Percentiles rank a stretch among this genome's conserved stretches.
Conservation (phyloP, 2,888 invertebrate species). For the Dusona sp. region DNA sequence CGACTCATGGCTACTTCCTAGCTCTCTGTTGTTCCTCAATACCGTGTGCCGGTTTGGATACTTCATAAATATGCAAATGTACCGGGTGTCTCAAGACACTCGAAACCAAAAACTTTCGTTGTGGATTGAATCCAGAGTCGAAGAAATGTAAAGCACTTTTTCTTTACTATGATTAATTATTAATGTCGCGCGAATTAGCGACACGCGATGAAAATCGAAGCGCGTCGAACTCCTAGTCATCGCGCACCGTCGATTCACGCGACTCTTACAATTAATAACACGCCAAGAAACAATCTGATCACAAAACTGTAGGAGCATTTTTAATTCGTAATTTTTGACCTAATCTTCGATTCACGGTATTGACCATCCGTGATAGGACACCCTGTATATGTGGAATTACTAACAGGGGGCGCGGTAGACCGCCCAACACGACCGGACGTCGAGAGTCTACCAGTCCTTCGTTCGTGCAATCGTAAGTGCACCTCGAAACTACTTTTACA, state of each 20-base stretch:
- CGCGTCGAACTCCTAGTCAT: not conserved
- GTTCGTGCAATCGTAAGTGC: slow-evolving; percentile 36
- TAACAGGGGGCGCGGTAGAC: slow-evolving; percentile 45
- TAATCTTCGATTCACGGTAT: not conserved
- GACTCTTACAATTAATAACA: not conserved
- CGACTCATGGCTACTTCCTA: slow-evolving; percentile 51
- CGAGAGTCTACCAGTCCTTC: slow-evolving; percentile 54
- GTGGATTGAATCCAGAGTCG: not conserved
- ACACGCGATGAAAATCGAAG: not conserved
- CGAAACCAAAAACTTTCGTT: not conserved
- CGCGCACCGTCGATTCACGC: not conserved
- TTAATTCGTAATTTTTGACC: too few species aligned
- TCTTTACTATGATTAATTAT: not conserved
- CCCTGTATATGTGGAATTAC: not conserved
- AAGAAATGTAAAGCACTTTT: not conserved
- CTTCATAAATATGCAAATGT: slow-evolving; percentile 6
- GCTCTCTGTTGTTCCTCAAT: slow-evolving; percentile 34
- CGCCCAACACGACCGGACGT: slow-evolving; percentile 67
- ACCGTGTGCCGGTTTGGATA: slow-evolving; percentile 27
- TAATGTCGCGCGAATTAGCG: not conserved
- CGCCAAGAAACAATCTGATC: not conserved
- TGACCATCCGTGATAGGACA: not conserved
- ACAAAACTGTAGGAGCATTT: not conserved
- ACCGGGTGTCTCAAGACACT: not conserved
- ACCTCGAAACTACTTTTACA: slow-evolving; percentile 52